Conservation (phyloP, 1,140 invertebrate species). For the Cardiocondyla obscurior region DNA sequence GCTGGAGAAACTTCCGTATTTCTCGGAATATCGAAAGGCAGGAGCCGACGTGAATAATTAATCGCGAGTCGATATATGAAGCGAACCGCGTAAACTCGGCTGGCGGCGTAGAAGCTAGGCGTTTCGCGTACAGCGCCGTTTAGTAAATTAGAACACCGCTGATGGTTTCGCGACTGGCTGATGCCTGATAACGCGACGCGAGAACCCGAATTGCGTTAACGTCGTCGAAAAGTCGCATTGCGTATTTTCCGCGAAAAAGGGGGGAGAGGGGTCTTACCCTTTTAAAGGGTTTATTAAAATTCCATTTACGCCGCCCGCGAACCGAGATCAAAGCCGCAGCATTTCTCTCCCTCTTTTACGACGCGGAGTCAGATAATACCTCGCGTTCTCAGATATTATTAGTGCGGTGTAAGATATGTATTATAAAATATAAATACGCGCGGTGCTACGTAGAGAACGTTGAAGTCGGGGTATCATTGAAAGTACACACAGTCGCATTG, state of each 20-base stretch:
- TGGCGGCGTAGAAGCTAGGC: background rate
- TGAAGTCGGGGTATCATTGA: background rate
- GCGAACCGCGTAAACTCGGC: constrained; percentile 1
- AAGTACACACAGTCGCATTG: constrained; percentile 18
- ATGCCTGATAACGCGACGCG: background rate
- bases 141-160: constrained; percentile 43
- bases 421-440: constrained; percentile 46
- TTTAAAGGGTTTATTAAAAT: constrained; percentile 29
- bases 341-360: background rate
- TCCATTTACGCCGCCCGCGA: constrained; percentile 7
- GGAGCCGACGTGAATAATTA: constrained; percentile 41
- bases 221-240: background rate
- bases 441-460: constrained; percentile 14
- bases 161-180: background rate
- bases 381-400: constrained; percentile 15
- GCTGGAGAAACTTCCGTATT: constrained; percentile 33
- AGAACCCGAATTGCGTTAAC: constrained; percentile 4
- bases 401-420: constrained; percentile 5
- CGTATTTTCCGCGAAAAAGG: background rate
- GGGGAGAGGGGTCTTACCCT: background rate
- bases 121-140: background rate
- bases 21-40: constrained; percentile 30
- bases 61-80: constrained; percentile 29
- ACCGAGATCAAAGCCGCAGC: constrained; percentile 32
- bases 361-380: background rate